phyloP scores from a whole-genome alignment of 2,113 vertebrate genomes.

The Gulo gulo region DNA sequence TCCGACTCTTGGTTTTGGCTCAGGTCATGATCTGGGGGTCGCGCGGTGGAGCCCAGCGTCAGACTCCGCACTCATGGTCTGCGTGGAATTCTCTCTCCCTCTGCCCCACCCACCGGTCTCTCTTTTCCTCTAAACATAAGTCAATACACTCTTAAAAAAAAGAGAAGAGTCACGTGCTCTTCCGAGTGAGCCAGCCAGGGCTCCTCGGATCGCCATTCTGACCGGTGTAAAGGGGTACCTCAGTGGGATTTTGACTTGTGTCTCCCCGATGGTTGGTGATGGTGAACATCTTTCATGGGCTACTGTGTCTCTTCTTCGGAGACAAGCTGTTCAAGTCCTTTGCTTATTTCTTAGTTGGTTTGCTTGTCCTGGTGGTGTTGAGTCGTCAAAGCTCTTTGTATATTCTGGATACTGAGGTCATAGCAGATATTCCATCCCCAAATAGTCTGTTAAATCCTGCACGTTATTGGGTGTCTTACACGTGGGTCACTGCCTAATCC shows the following conservation, averaged over 20 bases:
- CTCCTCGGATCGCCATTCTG: background rate
- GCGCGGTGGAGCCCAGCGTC: background rate
- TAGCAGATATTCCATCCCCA: background rate
- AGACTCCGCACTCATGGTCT: rapidly evolving
- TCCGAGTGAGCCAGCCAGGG: background rate
- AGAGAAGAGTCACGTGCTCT: background rate
- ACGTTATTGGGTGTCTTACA: background rate
- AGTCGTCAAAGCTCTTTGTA: background rate
- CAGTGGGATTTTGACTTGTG: background rate
- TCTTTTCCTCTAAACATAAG: background rate
- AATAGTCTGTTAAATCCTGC: background rate
- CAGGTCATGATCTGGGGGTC: background rate
- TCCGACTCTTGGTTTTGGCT: background rate
- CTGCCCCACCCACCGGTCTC: background rate
- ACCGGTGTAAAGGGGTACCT: no score
- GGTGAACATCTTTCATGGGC: background rate
- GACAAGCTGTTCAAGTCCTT: background rate
- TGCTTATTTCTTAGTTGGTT: no score
- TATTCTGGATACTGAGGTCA: background rate
- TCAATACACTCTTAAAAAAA: background rate
- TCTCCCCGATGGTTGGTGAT: background rate
- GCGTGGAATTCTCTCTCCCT: background rate
- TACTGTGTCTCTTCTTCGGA: background rate
- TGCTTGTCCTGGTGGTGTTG: background rate
- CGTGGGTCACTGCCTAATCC: background rate